A percentile compares a stretch with the other conserved stretches of the same genome.
phyloP scores from a whole-genome alignment of 2,113 vertebrate genomes.

The Corythornis vintsioides region DNA sequence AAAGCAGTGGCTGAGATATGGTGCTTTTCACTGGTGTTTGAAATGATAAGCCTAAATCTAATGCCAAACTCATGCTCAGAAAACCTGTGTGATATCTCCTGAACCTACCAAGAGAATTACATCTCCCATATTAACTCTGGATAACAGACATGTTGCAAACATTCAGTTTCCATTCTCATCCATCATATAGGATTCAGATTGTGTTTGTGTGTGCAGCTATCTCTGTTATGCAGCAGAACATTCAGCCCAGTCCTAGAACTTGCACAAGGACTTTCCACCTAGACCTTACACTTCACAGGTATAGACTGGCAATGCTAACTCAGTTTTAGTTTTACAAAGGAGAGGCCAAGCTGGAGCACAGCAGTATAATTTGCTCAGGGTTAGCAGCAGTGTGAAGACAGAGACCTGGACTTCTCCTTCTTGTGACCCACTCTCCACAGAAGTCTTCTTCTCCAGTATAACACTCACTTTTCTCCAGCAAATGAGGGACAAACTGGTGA shows the following conservation, averaged over 20 bases:
- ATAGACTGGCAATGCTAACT: not conserved
- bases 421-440: not conserved
- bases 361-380: not conserved
- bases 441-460: not conserved
- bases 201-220: fast-evolving
- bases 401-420: not conserved
- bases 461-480: not conserved
- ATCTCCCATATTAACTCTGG: not conserved
- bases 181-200: not conserved
- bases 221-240: not conserved
- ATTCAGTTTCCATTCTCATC: not conserved
- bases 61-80: not conserved
- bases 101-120: not conserved
- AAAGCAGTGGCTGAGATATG: not conserved
- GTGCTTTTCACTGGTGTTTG: not conserved
- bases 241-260: not conserved
- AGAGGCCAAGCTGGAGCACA: not conserved
- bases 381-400: not conserved
- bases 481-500: not conserved
- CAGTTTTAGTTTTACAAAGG: not conserved
- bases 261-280: not conserved
- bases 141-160: not conserved
- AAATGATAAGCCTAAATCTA: not conserved
- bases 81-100: not conserved
- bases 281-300: not conserved